phyloP scores from a whole-genome alignment of 2,888 invertebrate genomes.

The Drosophila pegasa region DNA sequence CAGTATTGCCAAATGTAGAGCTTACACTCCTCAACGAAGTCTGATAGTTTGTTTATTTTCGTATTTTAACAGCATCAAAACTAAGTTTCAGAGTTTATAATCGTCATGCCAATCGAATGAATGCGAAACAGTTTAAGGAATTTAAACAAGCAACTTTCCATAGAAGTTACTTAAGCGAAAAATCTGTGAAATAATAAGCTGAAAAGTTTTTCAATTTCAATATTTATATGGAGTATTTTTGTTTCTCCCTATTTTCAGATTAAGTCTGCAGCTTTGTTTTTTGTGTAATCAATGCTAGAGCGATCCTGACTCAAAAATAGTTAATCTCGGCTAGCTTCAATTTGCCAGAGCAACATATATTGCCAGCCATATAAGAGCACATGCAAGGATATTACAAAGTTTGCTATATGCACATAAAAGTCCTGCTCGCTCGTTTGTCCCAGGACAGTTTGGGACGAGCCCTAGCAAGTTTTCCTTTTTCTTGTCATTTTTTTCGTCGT shows the following conservation, averaged over 20 bases:
- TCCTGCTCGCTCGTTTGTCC: slow-evolving; percentile 30
- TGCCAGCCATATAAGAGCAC: slow-evolving; percentile 13
- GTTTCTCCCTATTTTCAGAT: neutral
- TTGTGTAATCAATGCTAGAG: neutral
- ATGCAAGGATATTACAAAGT: slow-evolving; percentile 51
- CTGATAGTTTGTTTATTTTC: neutral
- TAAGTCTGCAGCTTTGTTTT: neutral
- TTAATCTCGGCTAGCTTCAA: slow-evolving; percentile 42
- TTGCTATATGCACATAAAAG: slow-evolving; percentile 48
- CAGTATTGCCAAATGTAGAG: neutral
- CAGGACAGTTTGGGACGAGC: slow-evolving; percentile 19
- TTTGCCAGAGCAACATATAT: slow-evolving; percentile 37
- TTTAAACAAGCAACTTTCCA: neutral
- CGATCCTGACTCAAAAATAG: slow-evolving; percentile 51
- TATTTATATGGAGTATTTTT: neutral
- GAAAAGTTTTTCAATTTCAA: neutral
- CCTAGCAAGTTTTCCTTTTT: slow-evolving; percentile 19
- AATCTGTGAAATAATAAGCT: too few relatives aligned
- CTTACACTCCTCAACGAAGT: neutral
- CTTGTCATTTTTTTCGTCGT: slow-evolving; percentile 9
- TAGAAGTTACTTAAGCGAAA: neutral
- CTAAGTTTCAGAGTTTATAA: neutral
- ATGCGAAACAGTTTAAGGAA: too few relatives aligned
- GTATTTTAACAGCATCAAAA: neutral
- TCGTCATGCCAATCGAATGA: neutral